Conservation (phyloP, 2,797 vertebrate species). For the Myotis pilosus region DNA sequence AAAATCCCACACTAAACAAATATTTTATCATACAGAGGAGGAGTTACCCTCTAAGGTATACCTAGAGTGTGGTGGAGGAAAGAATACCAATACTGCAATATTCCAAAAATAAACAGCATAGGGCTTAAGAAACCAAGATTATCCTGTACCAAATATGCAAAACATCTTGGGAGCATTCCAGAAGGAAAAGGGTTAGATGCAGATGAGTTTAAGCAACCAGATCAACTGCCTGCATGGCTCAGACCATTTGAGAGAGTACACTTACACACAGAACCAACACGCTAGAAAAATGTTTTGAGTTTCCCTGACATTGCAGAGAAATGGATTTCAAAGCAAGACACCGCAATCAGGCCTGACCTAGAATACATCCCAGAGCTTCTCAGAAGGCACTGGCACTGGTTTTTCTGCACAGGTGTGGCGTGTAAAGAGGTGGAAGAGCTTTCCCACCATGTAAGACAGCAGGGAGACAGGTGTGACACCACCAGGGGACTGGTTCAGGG, state of each 20-base stretch:
- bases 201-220: conserved; percentile 1
- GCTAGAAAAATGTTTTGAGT: background rate
- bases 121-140: background rate
- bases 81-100: background rate
- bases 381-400: background rate
- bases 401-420: background rate
- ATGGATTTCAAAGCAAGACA: background rate
- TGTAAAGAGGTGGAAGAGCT: background rate
- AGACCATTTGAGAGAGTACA: background rate
- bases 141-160: conserved; percentile 17
- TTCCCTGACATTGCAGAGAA: background rate
- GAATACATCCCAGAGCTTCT: background rate
- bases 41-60: background rate
- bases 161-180: conserved; percentile 40
- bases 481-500: background rate
- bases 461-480: background rate
- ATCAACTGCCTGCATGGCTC: background rate
- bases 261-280: background rate
- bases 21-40: conserved; percentile 31
- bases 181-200: conserved; percentile 43
- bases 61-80: background rate
- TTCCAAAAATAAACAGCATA: conserved; percentile 43
- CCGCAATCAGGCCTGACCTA: background rate
- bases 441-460: background rate
- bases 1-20: conserved; percentile 58